phyloP scores from a whole-genome alignment of 2,797 vertebrate genomes.

The Takifugu ocellatus region DNA sequence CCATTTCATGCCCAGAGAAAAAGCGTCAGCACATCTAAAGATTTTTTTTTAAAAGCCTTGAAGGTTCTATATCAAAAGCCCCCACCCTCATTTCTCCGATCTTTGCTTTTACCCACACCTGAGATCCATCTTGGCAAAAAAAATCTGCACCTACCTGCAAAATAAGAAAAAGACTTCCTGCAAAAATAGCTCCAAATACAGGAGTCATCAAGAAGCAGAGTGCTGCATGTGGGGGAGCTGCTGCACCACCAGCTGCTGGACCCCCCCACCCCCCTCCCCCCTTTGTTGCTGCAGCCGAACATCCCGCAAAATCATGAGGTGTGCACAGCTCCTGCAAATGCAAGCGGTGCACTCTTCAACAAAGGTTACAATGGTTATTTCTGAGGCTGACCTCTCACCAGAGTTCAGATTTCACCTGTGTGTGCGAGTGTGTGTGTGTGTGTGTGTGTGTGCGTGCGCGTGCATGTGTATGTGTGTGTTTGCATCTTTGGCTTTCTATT shows the following conservation, averaged over 20 bases:
- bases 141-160: slow-evolving; percentile 77
- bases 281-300: slow-evolving; percentile 32
- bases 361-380: slow-evolving; percentile 43
- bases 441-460: background rate
- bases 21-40: slow-evolving; percentile 69
- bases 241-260: slow-evolving; percentile 56
- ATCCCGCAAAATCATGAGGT: slow-evolving; percentile 6
- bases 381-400: slow-evolving; percentile 29
- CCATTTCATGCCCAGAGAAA: too few species aligned
- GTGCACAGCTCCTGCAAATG: slow-evolving; percentile 26
- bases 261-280: slow-evolving; percentile 40
- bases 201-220: slow-evolving; percentile 76
- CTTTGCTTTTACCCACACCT: slow-evolving; percentile 65
- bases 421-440: slow-evolving; percentile 8
- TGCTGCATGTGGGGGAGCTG: slow-evolving; percentile 52
- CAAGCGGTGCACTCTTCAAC: slow-evolving; percentile 52
- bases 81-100: slow-evolving; percentile 20
- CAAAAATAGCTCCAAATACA: slow-evolving; percentile 66
- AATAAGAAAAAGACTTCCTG: slow-evolving; percentile 66
- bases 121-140: slow-evolving; percentile 64
- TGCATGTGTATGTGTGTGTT: slow-evolving; percentile 1
- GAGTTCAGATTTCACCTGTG: slow-evolving; percentile 30
- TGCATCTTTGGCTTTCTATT: background rate
- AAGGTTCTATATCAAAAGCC: slow-evolving; percentile 64
- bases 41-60: slow-evolving; percentile 23